Evolutionary conservation across 2,888 invertebrate genomes (phyloP).

Genomic region (Peribatodes rhomboidaria): DNA sequence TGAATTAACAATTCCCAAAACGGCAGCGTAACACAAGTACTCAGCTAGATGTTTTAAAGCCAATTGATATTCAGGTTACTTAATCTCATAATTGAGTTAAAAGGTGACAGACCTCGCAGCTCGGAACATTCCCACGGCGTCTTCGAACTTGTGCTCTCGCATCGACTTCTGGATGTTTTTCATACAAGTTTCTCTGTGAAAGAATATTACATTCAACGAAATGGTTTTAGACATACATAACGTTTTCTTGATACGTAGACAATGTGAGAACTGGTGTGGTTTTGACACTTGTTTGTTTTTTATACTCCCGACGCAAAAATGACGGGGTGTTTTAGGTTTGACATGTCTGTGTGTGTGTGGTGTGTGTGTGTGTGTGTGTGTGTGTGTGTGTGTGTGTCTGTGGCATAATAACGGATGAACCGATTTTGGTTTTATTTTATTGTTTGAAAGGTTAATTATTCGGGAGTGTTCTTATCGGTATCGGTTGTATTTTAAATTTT

Average conservation of each 20-base stretch:
- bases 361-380: too few species aligned
- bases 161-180: slow-evolving; percentile 93
- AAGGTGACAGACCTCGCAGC: slow-evolving; percentile 88
- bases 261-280: neutral
- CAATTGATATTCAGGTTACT: slow-evolving; percentile 15
- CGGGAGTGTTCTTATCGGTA: too few species aligned
- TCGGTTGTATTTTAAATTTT: too few species aligned
- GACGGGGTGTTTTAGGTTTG: too few species aligned
- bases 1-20: slow-evolving; percentile 2
- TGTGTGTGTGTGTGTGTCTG: too few species aligned
- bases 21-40: neutral
- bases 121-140: slow-evolving; percentile 93
- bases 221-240: neutral
- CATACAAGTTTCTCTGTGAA: slow-evolving; percentile 94
- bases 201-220: slow-evolving; percentile 6
- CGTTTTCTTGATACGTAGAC: neutral
- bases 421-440: too few species aligned
- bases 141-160: slow-evolving; percentile 90
- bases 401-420: too few species aligned
- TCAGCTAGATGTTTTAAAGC: slow-evolving; percentile 11
- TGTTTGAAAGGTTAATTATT: too few species aligned
- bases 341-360: too few species aligned
- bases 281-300: neutral
- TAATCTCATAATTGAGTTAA: slow-evolving; percentile 25
- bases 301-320: too few species aligned